phyloP scores from a whole-genome alignment of 2,113 vertebrate genomes.

The Gopherus evgoodei region DNA sequence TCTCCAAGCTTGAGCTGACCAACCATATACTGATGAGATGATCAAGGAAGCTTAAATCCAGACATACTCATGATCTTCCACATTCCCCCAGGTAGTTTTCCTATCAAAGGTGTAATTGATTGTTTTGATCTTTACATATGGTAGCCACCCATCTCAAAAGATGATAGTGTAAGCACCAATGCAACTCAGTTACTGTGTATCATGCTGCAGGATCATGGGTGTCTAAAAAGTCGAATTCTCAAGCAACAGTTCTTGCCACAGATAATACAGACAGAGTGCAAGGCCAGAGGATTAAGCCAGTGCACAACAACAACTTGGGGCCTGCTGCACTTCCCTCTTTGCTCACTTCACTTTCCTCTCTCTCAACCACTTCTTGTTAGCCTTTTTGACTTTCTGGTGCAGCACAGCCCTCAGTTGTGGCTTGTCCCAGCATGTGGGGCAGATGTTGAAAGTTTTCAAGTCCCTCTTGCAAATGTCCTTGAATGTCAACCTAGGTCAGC shows the following conservation, averaged over 20 bases:
- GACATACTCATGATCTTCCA: background rate
- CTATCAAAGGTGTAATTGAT: background rate
- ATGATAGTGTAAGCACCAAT: no score
- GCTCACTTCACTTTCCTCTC: background rate
- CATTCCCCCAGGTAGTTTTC: background rate
- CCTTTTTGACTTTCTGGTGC: background rate
- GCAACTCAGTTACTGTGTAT: no score
- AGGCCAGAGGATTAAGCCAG: background rate
- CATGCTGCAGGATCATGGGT: no score
- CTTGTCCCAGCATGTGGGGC: no score
- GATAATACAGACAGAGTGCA: background rate
- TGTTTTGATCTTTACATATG: no score
- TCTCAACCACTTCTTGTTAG: background rate
- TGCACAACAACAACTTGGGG: background rate
- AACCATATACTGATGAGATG: background rate
- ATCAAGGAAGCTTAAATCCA: background rate
- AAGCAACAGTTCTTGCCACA: no score
- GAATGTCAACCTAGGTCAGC: no score
- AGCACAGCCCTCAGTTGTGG: background rate
- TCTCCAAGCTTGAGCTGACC: background rate
- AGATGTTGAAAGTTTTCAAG: no score
- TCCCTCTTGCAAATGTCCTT: no score
- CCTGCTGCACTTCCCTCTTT: background rate
- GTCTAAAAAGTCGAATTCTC: no score
- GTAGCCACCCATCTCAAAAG: no score